These are phyloP conservation scores for Thera obeliscata DNA, from an alignment of 2,888 invertebrate genomes.

Conservation along the genomic window DNA sequence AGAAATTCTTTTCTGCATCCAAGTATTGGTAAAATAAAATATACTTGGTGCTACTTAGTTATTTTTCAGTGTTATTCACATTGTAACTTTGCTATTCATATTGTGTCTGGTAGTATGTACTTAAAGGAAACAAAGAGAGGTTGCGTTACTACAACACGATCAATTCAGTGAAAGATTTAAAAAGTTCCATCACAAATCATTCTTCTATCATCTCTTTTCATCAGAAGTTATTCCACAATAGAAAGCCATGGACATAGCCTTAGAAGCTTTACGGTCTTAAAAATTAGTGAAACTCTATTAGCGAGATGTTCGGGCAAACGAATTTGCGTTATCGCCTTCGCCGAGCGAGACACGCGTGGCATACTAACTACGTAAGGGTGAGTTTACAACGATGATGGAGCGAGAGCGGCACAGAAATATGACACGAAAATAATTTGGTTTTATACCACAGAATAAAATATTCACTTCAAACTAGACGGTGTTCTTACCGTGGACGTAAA, in stretches of 20 bases:
- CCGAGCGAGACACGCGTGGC: slow-evolving; percentile 70
- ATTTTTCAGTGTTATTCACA: too few species aligned
- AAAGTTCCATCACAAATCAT: too few species aligned
- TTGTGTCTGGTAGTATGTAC: too few species aligned
- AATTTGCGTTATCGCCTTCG: slow-evolving; percentile 83
- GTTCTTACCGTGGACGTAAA: too few species aligned
- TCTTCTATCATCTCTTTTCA: background rate
- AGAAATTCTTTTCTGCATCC: too few species aligned
- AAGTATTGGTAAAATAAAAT: too few species aligned
- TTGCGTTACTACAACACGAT: too few species aligned
- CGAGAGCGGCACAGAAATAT: background rate
- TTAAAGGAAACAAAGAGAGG: too few species aligned
- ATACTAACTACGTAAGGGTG: slow-evolving; percentile 70
- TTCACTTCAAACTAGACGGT: too few species aligned
- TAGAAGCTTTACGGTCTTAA: slow-evolving; percentile 77
- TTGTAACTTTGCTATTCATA: too few species aligned
- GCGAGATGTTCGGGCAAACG: slow-evolving; percentile 82
- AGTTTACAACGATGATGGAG: slow-evolving; percentile 3
- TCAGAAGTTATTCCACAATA: slow-evolving; percentile 4
- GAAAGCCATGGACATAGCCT: slow-evolving; percentile 25
- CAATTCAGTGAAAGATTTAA: too few species aligned
- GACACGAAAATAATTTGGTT: background rate
- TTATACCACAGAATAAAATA: background rate
- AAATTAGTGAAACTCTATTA: slow-evolving; percentile 85
- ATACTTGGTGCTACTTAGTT: too few species aligned